Percentiles rank a stretch among this genome's conserved stretches.
Conservation (phyloP, 2,797 vertebrate genomes). For the Acipenser ruthenus region DNA sequence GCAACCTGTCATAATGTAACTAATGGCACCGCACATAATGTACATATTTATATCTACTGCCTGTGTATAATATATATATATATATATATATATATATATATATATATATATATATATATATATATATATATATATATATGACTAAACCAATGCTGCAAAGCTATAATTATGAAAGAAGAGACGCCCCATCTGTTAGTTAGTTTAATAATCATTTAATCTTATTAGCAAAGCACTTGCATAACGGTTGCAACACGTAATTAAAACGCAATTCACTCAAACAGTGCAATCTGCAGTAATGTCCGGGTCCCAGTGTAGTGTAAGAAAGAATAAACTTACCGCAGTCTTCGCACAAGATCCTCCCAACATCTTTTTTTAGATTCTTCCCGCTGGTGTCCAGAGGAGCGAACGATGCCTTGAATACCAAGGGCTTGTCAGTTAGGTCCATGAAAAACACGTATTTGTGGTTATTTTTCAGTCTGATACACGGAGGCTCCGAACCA, state of each 20-base stretch:
- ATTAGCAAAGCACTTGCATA: background rate
- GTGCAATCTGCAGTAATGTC: too few species aligned
- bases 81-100: too few species aligned
- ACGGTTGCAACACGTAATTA: conserved; percentile 14
- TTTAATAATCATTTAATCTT: conserved; percentile 33
- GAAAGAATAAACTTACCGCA: conserved; percentile 80
- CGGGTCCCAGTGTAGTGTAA: too few species aligned
- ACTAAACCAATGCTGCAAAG: conserved; percentile 51
- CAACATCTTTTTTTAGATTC: conserved; percentile 90
- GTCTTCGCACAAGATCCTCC: conserved; percentile 85
- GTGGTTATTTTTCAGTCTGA: conserved; percentile 85
- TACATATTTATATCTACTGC: conserved; percentile 6
- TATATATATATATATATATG: too few species aligned
- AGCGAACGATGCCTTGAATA: conserved; percentile 86
- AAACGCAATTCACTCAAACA: conserved; percentile 15
- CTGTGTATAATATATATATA: too few species aligned
- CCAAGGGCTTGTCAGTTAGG: conserved; percentile 85
- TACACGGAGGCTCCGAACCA: conserved; percentile 75
- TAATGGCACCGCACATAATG: too few species aligned
- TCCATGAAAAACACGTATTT: conserved; percentile 97
- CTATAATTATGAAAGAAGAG: conserved; percentile 23
- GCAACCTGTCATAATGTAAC: too few species aligned
- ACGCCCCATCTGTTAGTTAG: conserved; percentile 51
- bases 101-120: too few species aligned
- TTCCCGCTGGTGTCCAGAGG: conserved; percentile 81